Percentiles rank a stretch among this genome's conserved stretches.
Conservation (phyloP, 2,797 vertebrate genomes). For the Florisuga fusca region DNA sequence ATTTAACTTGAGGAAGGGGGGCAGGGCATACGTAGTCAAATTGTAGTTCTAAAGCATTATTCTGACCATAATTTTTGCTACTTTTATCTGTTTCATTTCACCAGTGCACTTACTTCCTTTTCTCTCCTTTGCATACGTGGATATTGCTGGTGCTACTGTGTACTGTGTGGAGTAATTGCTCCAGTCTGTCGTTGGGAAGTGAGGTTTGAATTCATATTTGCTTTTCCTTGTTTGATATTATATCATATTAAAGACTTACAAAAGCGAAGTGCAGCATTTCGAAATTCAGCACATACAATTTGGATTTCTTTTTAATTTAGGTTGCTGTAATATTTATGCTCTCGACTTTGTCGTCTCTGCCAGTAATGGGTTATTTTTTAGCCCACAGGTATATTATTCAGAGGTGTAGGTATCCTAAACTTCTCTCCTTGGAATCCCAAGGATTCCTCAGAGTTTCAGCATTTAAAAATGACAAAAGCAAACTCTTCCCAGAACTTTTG, state of each 20-base stretch:
- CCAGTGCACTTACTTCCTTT: background rate
- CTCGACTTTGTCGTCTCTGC: background rate
- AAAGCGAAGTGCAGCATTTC: background rate
- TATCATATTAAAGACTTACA: background rate
- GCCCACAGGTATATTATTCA: background rate
- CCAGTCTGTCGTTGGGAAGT: background rate
- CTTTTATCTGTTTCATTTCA: background rate
- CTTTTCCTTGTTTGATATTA: background rate
- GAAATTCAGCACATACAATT: background rate
- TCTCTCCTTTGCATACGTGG: background rate
- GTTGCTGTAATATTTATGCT: background rate
- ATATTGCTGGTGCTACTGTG: background rate
- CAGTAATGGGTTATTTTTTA: background rate
- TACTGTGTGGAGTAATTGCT: background rate
- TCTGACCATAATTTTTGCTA: background rate
- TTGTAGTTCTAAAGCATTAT: background rate
- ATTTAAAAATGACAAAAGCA: constrained; percentile 10
- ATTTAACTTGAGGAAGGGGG: background rate
- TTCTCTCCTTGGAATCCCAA: background rate
- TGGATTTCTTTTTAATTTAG: background rate
- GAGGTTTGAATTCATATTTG: background rate
- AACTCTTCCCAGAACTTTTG: background rate
- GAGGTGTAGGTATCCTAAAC: background rate
- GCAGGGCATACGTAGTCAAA: no score
- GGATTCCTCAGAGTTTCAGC: background rate